Evolutionary conservation across 1,140 invertebrate genomes (phyloP).

Genomic region (Bombus consobrinus): DNA sequence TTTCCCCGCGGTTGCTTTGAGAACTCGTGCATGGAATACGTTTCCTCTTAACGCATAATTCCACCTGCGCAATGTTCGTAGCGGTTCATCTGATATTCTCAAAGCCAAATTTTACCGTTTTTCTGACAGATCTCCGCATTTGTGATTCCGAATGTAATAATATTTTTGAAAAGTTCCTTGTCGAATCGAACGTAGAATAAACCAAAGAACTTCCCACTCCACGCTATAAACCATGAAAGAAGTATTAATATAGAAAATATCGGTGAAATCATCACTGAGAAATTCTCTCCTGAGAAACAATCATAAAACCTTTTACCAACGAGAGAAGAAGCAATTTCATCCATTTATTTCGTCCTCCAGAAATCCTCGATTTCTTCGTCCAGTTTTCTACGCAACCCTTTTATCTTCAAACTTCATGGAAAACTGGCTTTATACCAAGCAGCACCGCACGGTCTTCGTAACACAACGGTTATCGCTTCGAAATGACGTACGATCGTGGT

Average conservation of each 20-base stretch:
- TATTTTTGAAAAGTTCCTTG: too few relatives aligned
- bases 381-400: neutral
- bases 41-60: neutral
- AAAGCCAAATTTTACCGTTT: neutral
- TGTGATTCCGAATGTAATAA: too few relatives aligned
- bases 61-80: neutral
- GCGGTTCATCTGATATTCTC: neutral
- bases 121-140: too few relatives aligned
- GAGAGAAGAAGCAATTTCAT: neutral
- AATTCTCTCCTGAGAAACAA: neutral
- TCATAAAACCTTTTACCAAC: neutral
- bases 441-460: constrained; percentile 22
- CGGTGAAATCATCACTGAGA: neutral
- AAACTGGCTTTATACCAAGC: constrained; percentile 55
- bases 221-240: neutral
- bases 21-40: constrained; percentile 22
- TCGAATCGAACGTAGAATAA: neutral
- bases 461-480: constrained; percentile 47
- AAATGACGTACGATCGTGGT: constrained; percentile 47
- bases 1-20: neutral
- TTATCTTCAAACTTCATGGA: constrained; percentile 37
- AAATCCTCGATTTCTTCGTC: neutral
- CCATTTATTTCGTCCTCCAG: neutral
- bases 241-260: neutral
- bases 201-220: neutral